phyloP scores from a whole-genome alignment of 2,113 vertebrate species.

The Seriola dumerili region DNA sequence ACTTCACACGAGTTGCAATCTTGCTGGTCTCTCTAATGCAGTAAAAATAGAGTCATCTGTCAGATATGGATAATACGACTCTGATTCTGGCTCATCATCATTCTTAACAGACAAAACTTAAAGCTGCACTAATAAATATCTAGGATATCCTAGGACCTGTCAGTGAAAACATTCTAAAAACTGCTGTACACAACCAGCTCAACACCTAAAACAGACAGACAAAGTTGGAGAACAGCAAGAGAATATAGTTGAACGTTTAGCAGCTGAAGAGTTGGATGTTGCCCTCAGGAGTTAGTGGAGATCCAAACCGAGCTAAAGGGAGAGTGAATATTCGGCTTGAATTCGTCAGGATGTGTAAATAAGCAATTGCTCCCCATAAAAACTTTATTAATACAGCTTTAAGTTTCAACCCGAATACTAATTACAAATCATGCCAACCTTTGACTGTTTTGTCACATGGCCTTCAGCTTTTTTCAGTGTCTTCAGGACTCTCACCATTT shows the following conservation, averaged over 20 bases:
- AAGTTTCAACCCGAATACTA: neutral
- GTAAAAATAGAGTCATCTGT: constrained; percentile 3
- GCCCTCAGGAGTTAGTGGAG: too few species aligned
- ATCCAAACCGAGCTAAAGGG: too few species aligned
- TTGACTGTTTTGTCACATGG: constrained; percentile 76
- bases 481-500: constrained; percentile 86
- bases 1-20: constrained; percentile 66
- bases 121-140: constrained; percentile 7
- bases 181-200: too few species aligned
- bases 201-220: too few species aligned
- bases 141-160: neutral
- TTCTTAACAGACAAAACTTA: neutral
- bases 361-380: too few species aligned
- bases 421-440: constrained; percentile 40
- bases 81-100: neutral
- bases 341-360: too few species aligned
- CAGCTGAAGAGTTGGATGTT: too few species aligned
- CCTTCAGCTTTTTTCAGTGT: constrained; percentile 82
- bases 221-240: too few species aligned
- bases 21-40: constrained; percentile 76
- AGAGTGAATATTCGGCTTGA: too few species aligned
- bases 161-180: neutral
- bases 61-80: neutral
- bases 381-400: constrained; percentile 11
- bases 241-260: too few species aligned